A percentile compares a stretch with the other conserved stretches of the same genome.
phyloP scores from a whole-genome alignment of 1,140 invertebrate species.

The Zaprionus capensis region DNA sequence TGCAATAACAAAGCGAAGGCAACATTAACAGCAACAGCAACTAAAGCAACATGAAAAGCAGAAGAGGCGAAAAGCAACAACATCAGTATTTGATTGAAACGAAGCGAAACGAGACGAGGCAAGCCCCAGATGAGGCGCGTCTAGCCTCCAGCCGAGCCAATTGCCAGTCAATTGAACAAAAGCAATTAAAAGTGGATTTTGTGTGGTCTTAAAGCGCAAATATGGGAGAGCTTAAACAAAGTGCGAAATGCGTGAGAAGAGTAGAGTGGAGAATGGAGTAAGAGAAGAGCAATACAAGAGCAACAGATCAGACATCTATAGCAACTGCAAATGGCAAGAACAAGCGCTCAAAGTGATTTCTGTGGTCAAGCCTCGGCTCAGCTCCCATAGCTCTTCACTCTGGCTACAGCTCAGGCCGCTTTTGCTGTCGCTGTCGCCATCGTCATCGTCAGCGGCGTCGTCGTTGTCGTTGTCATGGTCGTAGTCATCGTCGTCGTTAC shows the following conservation, averaged over 20 bases:
- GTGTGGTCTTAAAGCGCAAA: constrained; percentile 71
- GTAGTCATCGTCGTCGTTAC: not conserved
- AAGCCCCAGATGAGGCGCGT: not conserved
- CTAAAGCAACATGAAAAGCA: constrained; percentile 24
- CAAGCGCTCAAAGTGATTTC: constrained; percentile 54
- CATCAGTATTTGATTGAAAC: constrained; percentile 44
- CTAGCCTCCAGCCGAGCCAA: constrained; percentile 45
- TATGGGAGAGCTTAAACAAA: constrained; percentile 76
- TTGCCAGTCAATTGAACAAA: constrained; percentile 83
- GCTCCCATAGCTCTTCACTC: not conserved
- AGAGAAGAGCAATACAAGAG: not conserved
- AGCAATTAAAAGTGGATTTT: constrained; percentile 84
- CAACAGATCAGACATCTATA: constrained; percentile 37
- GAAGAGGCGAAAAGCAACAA: constrained; percentile 39
- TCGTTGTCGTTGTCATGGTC: no score
- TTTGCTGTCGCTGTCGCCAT: constrained; percentile 29
- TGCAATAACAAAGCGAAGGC: constrained; percentile 52
- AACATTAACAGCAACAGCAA: constrained; percentile 37
- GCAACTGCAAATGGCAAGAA: constrained; percentile 34
- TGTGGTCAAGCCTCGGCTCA: constrained; percentile 51
- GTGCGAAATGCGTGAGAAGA: constrained; percentile 21
- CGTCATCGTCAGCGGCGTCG: constrained; percentile 22
- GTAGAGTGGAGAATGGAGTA: not conserved
- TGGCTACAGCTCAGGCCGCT: not conserved
- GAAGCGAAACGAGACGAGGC: constrained; percentile 3